Evolutionary conservation across 2,113 vertebrate species (phyloP).

Genomic region (Vireo altiloquus): DNA sequence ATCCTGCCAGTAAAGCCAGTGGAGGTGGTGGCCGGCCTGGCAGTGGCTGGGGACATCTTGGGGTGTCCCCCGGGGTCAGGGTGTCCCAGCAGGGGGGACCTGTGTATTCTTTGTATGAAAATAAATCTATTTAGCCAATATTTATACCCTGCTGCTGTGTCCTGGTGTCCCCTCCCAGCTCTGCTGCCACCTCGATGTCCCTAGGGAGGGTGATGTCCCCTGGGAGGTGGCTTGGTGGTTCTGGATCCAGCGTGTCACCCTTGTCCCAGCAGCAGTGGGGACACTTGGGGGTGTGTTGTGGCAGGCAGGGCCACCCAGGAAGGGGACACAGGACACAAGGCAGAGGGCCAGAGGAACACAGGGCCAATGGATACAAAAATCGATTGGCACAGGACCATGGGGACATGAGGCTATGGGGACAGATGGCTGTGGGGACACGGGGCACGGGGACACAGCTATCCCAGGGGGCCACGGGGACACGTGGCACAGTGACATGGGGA

Average conservation of each 20-base stretch:
- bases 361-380: neutral
- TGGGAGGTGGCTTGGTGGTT: neutral
- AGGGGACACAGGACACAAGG: neutral
- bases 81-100: neutral
- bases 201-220: neutral
- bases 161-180: neutral
- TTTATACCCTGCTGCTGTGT: neutral
- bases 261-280: neutral
- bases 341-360: neutral
- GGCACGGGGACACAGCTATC: neutral
- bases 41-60: neutral
- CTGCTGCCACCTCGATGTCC: neutral
- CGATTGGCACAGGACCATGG: rapidly evolving
- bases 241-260: neutral
- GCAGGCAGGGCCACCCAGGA: neutral
- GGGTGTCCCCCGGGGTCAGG: neutral
- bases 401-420: too few relatives aligned
- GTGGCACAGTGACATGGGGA: too few relatives aligned
- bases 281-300: neutral
- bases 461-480: too few relatives aligned
- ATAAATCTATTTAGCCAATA: constrained; percentile 75
- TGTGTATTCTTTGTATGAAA: constrained; percentile 71
- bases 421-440: too few relatives aligned
- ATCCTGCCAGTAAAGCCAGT: neutral
- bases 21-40: rapidly evolving